A percentile compares a stretch with the other conserved stretches of the same genome.
These are phyloP conservation scores for Teleiodes luculella DNA, from an alignment of 2,888 invertebrate genomes.

Conservation along the genomic window DNA sequence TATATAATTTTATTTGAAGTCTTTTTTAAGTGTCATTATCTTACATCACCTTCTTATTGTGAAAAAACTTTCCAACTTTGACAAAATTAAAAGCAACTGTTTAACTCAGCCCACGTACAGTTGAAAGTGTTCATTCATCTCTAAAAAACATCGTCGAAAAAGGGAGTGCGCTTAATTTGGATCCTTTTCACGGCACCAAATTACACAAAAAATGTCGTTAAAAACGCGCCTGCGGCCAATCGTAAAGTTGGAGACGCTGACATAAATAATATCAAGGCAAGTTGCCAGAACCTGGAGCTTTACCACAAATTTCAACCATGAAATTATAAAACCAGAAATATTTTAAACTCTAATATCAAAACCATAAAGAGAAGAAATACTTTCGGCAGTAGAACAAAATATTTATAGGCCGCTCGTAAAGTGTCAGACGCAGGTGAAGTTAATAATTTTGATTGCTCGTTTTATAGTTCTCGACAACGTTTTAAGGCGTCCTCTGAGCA, in stretches of 20 bases:
- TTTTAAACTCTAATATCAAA: constrained; percentile 14
- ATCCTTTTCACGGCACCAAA: constrained; percentile 50
- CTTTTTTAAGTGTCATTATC: background rate
- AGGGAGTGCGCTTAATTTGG: constrained; percentile 36
- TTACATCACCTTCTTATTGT: background rate
- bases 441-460: constrained; percentile 37
- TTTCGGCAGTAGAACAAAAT: constrained; percentile 11
- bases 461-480: constrained; percentile 36
- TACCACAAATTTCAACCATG: constrained; percentile 9
- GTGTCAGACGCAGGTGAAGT: constrained; percentile 47
- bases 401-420: constrained; percentile 42
- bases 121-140: constrained; percentile 25
- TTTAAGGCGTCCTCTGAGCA: background rate
- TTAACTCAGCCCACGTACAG: constrained; percentile 17
- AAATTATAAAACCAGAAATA: constrained; percentile 1
- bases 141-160: constrained; percentile 27
- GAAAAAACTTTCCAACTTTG: background rate
- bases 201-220: constrained; percentile 60
- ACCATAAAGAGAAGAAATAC: constrained; percentile 3
- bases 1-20: no score
- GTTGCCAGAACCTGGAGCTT: constrained; percentile 44
- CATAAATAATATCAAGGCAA: constrained; percentile 67
- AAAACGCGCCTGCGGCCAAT: constrained; percentile 42
- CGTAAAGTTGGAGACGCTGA: constrained; percentile 57
- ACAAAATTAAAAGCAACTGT: background rate